Evolutionary conservation across 2,797 vertebrate species (phyloP).

Genomic region (Otus scops): DNA sequence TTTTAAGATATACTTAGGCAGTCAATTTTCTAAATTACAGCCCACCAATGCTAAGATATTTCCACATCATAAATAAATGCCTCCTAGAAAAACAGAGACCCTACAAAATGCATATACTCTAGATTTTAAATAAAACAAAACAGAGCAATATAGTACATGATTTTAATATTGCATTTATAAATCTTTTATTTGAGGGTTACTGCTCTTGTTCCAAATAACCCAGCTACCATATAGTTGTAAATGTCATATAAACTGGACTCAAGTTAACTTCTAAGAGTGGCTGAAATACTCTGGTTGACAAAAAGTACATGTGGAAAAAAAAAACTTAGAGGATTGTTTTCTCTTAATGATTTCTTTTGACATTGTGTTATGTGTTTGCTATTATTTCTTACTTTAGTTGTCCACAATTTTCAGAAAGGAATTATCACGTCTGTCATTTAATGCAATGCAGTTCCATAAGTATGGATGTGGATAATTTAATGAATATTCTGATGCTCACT

Average conservation of each 20-base stretch:
- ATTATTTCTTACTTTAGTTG: not conserved
- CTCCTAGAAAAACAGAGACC: not conserved
- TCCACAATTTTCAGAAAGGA: not conserved
- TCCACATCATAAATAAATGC: not conserved
- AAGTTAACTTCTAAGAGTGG: not conserved
- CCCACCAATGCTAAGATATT: not conserved
- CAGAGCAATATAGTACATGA: not conserved
- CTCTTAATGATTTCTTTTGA: not conserved
- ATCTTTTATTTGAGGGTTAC: not conserved
- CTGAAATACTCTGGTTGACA: not conserved
- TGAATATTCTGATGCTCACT: not conserved
- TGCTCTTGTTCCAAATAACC: not conserved
- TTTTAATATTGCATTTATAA: not conserved
- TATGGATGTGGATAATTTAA: not conserved
- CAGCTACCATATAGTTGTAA: not conserved
- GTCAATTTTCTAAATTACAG: not conserved
- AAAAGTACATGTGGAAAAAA: not conserved
- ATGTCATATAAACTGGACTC: not conserved
- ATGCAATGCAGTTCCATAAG: not conserved
- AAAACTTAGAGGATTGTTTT: not conserved
- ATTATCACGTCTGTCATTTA: not conserved
- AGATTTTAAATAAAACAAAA: not conserved
- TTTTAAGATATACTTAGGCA: not conserved
- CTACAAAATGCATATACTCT: not conserved
- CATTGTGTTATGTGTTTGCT: not conserved